Evolutionary conservation across 2,113 vertebrate genomes (phyloP).

Genomic region (Phylloscopus whistleri): DNA sequence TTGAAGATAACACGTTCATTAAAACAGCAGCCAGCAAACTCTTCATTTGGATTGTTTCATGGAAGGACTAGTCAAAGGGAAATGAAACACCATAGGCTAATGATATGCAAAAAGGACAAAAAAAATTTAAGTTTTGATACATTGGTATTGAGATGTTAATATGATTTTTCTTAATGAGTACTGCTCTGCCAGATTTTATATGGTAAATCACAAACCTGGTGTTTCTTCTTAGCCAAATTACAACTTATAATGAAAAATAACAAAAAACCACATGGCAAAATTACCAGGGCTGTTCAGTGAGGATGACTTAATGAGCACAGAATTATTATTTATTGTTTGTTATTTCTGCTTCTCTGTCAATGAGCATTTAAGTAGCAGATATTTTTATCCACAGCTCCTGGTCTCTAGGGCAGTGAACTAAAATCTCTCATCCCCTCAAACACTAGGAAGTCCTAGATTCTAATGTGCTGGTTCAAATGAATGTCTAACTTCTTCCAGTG

Average conservation of each 20-base stretch:
- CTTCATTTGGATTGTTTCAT: conserved; percentile 49
- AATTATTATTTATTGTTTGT: conserved; percentile 71
- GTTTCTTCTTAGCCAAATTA: conserved; percentile 69
- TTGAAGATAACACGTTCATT: conserved; percentile 45
- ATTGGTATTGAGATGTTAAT: conserved; percentile 75
- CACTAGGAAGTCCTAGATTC: neutral
- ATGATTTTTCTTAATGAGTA: conserved; percentile 46
- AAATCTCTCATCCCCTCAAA: neutral
- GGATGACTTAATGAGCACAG: conserved; percentile 66
- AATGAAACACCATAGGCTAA: conserved; percentile 29
- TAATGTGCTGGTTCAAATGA: neutral
- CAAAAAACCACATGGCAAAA: conserved; percentile 59
- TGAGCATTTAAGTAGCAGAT: neutral
- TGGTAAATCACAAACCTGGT: conserved; percentile 51
- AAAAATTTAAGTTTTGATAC: conserved; percentile 67
- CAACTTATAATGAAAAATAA: conserved; percentile 66
- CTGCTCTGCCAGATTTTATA: conserved; percentile 42
- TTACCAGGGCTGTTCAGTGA: conserved; percentile 60
- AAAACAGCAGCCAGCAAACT: conserved; percentile 68
- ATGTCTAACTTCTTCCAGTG: neutral
- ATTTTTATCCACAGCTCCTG: neutral
- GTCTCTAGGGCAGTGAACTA: neutral
- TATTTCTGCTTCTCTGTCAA: neutral
- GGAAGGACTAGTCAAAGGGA: conserved; percentile 45
- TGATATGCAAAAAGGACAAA: conserved; percentile 63